Percentiles rank a stretch among this genome's conserved stretches.
Evolutionary conservation across 1,140 invertebrate species (phyloP).

Genomic region (Penaeus indicus): DNA sequence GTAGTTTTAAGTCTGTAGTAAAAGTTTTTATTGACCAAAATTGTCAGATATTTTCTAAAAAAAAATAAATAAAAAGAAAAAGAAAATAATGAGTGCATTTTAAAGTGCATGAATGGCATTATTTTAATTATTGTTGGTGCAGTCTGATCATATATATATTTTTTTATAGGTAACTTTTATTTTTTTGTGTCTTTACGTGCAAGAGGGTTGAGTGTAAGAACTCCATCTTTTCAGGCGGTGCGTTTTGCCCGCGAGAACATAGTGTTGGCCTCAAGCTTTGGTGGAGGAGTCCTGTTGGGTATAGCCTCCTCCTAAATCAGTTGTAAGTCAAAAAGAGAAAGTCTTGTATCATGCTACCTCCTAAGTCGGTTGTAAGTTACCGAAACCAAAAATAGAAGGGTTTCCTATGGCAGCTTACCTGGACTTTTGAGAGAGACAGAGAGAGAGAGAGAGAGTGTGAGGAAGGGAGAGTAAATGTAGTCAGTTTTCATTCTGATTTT

Average conservation of each 20-base stretch:
- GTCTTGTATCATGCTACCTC: not conserved
- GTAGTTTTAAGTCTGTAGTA: no score
- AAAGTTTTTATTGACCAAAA: no score
- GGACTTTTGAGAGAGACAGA: no score
- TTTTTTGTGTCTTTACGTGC: not conserved
- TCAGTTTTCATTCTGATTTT: no score
- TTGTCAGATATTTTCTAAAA: no score
- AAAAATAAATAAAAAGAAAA: no score
- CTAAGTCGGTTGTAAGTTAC: not conserved
- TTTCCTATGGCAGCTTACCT: no score
- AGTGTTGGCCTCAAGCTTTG: slow-evolving; percentile 84
- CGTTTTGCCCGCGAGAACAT: slow-evolving; percentile 82
- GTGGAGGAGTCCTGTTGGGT: slow-evolving; percentile 88
- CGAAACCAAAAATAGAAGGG: no score
- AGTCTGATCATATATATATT: not conserved
- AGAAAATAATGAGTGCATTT: no score
- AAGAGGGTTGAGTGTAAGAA: slow-evolving; percentile 34
- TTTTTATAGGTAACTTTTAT: slow-evolving; percentile 40
- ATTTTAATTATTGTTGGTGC: not conserved
- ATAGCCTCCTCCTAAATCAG: slow-evolving; percentile 77
- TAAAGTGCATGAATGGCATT: no score
- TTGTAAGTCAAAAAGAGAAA: slow-evolving; percentile 39
- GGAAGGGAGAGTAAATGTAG: no score
- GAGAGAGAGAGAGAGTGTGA: no score
- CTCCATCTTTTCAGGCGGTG: slow-evolving; percentile 77